A percentile compares a stretch with the other conserved stretches of the same genome.
Conservation (phyloP, 1,140 invertebrate species). For the Metopolophium dirhodum region DNA sequence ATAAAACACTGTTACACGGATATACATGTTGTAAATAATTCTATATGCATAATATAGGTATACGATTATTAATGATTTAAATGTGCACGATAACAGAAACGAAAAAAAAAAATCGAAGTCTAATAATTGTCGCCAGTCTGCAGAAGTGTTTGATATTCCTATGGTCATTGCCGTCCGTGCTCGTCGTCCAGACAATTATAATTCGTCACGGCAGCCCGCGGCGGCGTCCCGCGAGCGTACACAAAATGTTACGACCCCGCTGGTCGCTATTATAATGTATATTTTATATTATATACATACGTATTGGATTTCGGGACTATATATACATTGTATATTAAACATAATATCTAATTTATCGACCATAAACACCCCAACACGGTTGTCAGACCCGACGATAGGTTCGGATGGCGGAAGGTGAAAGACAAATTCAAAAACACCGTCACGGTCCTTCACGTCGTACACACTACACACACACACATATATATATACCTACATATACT, state of each 20-base stretch:
- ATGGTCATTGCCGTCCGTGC: background rate
- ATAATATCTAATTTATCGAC: slow-evolving; percentile 39
- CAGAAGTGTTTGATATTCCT: background rate
- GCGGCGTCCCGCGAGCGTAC: background rate
- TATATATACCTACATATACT: background rate
- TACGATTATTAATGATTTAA: background rate
- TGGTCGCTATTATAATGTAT: background rate
- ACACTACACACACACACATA: background rate
- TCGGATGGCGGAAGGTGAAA: slow-evolving; percentile 1
- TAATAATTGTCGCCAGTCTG: background rate
- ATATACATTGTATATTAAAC: background rate
- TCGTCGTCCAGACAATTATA: background rate
- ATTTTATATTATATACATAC: background rate
- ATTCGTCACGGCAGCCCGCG: background rate
- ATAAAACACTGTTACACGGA: background rate
- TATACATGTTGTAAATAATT: background rate
- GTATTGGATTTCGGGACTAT: background rate
- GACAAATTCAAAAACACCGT: slow-evolving; percentile 25
- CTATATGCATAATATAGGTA: background rate
- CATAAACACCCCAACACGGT: slow-evolving; percentile 43
- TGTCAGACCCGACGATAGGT: background rate
- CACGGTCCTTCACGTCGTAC: background rate
- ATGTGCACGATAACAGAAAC: background rate
- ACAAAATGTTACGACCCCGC: background rate
- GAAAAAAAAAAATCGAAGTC: background rate